Evolutionary conservation across 1,140 invertebrate species (phyloP).

Genomic region (Hesperophylax magnus): DNA sequence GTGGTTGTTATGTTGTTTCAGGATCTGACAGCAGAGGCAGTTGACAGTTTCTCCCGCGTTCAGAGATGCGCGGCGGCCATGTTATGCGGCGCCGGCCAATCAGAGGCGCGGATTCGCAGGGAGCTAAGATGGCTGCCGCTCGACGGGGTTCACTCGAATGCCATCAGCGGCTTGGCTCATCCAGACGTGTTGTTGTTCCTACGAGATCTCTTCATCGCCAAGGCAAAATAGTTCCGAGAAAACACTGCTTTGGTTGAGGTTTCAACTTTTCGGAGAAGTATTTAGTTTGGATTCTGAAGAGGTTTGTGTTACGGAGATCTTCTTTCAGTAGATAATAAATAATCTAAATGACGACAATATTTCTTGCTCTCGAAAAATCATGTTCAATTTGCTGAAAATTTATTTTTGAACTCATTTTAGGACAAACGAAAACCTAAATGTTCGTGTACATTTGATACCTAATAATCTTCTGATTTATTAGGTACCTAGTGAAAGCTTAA

Average conservation of each 20-base stretch:
- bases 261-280: no score
- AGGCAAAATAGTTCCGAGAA: constrained; percentile 15
- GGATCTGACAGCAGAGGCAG: constrained; percentile 14
- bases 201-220: constrained; percentile 31
- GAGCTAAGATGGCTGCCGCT: constrained; percentile 43
- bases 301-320: no score
- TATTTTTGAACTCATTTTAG: no score
- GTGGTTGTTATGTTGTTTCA: constrained; percentile 16
- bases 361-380: no score
- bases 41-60: constrained; percentile 50
- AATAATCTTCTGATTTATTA: no score
- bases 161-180: constrained; percentile 1
- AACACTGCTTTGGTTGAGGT: background rate
- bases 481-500: no score
- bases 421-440: no score
- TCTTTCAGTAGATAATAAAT: no score
- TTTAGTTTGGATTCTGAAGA: no score
- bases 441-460: no score
- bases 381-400: no score
- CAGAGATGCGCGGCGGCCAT: constrained; percentile 46
- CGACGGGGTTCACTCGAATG: constrained; percentile 36
- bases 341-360: no score
- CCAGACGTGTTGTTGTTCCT: constrained; percentile 30
- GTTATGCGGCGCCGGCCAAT: constrained; percentile 40
- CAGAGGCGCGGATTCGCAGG: background rate